Percentiles rank a stretch among this genome's conserved stretches.
Evolutionary conservation across 2,797 vertebrate species (phyloP).

Genomic region (Lepus oiostolus): DNA sequence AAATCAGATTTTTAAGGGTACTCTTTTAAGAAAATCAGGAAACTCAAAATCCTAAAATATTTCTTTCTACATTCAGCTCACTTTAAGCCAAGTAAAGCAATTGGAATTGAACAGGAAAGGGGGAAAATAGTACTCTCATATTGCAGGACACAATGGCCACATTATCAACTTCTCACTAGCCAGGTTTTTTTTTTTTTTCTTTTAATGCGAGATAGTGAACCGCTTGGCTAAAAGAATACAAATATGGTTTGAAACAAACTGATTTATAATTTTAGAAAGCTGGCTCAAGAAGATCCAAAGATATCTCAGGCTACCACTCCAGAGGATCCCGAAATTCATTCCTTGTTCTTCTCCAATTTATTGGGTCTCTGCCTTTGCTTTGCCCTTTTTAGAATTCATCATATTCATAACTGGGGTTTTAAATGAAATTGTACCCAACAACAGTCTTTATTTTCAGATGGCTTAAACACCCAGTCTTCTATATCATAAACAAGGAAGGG

Average conservation of each 20-base stretch:
- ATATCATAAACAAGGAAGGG: slow-evolving; percentile 84
- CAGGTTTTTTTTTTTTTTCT: slow-evolving; percentile 63
- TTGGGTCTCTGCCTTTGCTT: slow-evolving; percentile 48
- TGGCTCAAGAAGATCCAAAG: slow-evolving; percentile 78
- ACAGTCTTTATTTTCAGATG: slow-evolving; percentile 83
- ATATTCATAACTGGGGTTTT: slow-evolving; percentile 72
- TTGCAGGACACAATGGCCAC: slow-evolving; percentile 69
- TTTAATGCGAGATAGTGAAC: slow-evolving; percentile 75
- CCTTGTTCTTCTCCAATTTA: slow-evolving; percentile 3
- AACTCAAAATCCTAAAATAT: neutral
- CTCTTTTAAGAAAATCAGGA: slow-evolving; percentile 33
- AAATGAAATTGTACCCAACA: slow-evolving; percentile 79
- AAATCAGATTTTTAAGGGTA: neutral
- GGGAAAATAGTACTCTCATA: slow-evolving; percentile 67
- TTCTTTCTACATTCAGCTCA: slow-evolving; percentile 61
- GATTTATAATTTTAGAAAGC: slow-evolving; percentile 72
- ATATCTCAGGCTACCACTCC: slow-evolving; percentile 66
- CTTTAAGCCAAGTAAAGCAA: slow-evolving; percentile 69
- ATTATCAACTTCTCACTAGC: slow-evolving; percentile 69
- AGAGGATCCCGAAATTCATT: slow-evolving; percentile 42
- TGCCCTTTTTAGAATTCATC: slow-evolving; percentile 78
- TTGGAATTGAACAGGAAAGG: slow-evolving; percentile 59
- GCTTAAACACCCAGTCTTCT: slow-evolving; percentile 83
- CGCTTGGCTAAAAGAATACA: slow-evolving; percentile 72
- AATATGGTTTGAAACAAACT: slow-evolving; percentile 81